Base-by-base conservation (phyloP, 30 jellyfish, hydroid and myxozoan species). In the Phacellophora camtschatica region DNA sequence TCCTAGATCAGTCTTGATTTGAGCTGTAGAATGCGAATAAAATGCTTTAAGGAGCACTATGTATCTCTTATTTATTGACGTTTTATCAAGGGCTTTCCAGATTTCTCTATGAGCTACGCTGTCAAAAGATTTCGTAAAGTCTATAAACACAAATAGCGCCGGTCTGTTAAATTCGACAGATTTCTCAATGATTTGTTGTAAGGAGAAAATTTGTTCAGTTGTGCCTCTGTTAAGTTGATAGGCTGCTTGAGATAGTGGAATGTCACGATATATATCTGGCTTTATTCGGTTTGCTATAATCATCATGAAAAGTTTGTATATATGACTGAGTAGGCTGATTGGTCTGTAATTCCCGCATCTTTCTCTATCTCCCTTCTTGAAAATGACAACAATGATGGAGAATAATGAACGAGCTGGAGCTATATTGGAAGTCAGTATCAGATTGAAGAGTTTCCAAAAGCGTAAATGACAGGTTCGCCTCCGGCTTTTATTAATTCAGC, bases 171-270 rank as follows among this genome's bases (percentile, higher is more conserved):
- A 43, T 43, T 54, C 20, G 7, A 11, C 10, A 54, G 68, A 54
- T 54, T 54, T 54, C 68, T 54, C 68, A 54, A 54, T 54, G 68
- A 54, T 54, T 54, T 54, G 71, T 56, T 56, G 46, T 9, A 56
- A 9, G 12, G 34, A 2, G 4, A 11, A 56, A 1, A 28, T 56
- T 5, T 56, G 71, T 9, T 56, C 39, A 9, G 45, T 56, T 2
- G 71, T 56, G 50, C 39, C 71, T 56, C 71, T 56, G 71, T 56
- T 9, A 28, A 31, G 71, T 28, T 56, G 71, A 9, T 9, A 56
- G 68, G 68, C 68, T 54, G 68, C 68, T 54, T 54, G 68, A 54
- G 68, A 54, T 54, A 22, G 68, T 54, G 68, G 68, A 54, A 54
- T 54, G 8, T 39, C 53, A 39, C 53, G 53, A 39, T 39, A 39